Evolutionary conservation across 1,140 invertebrate genomes (phyloP).

Genomic region (Macrobrachium nipponense): DNA sequence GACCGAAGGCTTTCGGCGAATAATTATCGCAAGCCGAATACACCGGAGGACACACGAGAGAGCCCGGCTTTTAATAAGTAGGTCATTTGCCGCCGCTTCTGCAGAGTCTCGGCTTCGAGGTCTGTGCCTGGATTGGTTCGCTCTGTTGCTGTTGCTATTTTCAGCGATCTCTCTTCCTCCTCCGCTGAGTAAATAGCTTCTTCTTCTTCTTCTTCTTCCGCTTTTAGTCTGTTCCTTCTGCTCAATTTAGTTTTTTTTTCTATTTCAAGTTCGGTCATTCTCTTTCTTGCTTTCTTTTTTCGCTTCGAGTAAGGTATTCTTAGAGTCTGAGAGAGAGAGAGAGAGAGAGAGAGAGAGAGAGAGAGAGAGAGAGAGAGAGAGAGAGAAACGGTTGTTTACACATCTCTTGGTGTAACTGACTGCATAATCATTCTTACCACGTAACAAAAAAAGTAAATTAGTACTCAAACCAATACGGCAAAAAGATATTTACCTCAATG

Average conservation of each 20-base stretch:
- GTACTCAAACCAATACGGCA: too few relatives aligned
- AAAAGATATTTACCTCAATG: too few relatives aligned
- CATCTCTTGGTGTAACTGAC: too few relatives aligned
- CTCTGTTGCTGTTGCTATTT: conserved; percentile 2
- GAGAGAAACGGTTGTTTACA: not conserved
- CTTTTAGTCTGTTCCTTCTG: not conserved
- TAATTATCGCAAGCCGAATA: too few relatives aligned
- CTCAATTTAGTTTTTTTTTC: too few relatives aligned
- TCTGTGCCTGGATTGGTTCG: not conserved
- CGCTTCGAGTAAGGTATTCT: not conserved
- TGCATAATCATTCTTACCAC: too few relatives aligned
- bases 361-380: not conserved
- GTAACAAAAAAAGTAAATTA: too few relatives aligned
- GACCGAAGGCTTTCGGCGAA: too few relatives aligned
- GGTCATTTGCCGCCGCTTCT: too few relatives aligned
- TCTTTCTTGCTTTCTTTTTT: not conserved
- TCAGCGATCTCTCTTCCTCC: not conserved
- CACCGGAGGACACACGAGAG: too few relatives aligned
- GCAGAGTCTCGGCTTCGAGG: too few relatives aligned
- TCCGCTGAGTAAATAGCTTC: not conserved
- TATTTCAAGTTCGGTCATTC: not conserved
- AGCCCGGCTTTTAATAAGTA: too few relatives aligned
- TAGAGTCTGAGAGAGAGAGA: not conserved
- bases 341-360: not conserved
- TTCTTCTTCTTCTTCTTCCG: not conserved